Evolutionary conservation across 92 coral and sea anemone species (phyloP).

Genomic region (Zoanthus sociatus): DNA sequence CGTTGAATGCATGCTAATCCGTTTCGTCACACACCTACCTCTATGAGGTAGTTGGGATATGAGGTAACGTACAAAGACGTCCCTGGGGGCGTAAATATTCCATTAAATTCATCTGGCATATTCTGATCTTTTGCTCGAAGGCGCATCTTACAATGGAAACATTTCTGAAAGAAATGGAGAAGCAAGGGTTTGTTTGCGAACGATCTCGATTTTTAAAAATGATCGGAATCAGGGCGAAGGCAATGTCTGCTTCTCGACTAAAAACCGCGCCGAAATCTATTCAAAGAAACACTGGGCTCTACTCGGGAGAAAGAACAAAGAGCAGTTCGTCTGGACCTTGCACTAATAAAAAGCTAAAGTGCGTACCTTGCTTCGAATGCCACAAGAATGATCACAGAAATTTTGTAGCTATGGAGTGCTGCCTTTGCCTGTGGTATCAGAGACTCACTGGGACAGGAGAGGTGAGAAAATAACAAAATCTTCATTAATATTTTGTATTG

Average conservation of each 20-base stretch:
- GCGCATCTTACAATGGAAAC: background rate
- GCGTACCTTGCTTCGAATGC: background rate
- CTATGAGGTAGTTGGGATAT: background rate
- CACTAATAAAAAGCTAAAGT: background rate
- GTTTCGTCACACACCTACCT: background rate
- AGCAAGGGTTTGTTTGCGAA: background rate
- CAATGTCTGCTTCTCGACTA: background rate
- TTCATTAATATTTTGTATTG: background rate
- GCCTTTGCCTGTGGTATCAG: slow-evolving; percentile 37
- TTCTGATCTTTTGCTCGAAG: background rate
- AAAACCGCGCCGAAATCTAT: background rate
- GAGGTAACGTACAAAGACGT: background rate
- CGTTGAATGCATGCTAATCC: too few relatives aligned
- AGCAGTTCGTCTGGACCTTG: slow-evolving; percentile 8
- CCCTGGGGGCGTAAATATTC: background rate
- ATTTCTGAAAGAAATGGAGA: background rate
- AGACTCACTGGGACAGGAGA: slow-evolving; percentile 32
- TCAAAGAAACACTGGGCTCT: slow-evolving; percentile 39
- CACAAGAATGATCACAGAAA: slow-evolving; percentile 23
- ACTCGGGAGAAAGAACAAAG: slow-evolving; percentile 7
- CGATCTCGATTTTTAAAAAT: slow-evolving; percentile 6
- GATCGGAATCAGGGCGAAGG: background rate
- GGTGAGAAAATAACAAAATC: slow-evolving; percentile 11
- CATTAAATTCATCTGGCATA: background rate
- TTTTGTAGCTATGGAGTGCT: slow-evolving; percentile 37